Evolutionary conservation across 1,140 invertebrate genomes (phyloP).

Genomic region (Achatina immaculata): DNA sequence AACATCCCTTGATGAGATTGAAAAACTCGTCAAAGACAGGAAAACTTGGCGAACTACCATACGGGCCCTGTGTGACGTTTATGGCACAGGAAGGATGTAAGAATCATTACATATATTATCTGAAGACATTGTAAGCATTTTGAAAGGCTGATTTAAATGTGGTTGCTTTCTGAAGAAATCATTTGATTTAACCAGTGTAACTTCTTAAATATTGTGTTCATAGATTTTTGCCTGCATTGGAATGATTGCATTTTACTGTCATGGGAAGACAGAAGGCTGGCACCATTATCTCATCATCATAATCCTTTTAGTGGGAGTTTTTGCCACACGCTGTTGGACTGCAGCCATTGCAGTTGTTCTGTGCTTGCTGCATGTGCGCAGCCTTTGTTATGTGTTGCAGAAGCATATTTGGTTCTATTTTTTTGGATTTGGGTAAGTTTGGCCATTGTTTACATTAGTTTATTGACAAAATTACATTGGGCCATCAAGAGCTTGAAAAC

Average conservation of each 20-base stretch:
- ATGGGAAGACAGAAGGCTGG: constrained; percentile 71
- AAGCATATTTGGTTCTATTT: constrained; percentile 80
- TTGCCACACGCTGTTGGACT: constrained; percentile 86
- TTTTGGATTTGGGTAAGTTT: constrained; percentile 83
- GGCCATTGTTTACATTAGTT: neutral
- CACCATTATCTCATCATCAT: constrained; percentile 80
- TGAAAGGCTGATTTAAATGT: too few species aligned
- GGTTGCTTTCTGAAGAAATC: too few species aligned
- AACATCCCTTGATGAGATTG: too few species aligned
- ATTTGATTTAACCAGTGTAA: too few species aligned
- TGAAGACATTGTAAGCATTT: too few species aligned
- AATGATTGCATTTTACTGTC: constrained; percentile 71
- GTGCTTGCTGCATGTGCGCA: constrained; percentile 85
- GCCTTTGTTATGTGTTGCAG: constrained; percentile 83
- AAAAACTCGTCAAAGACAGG: too few species aligned
- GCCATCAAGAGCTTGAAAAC: too few species aligned
- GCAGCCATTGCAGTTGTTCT: constrained; percentile 84
- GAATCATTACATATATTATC: too few species aligned
- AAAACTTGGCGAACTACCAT: too few species aligned
- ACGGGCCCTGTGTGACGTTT: too few species aligned
- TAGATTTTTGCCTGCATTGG: constrained; percentile 78
- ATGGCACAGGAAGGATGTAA: too few species aligned
- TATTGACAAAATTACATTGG: too few species aligned
- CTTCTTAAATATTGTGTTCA: constrained; percentile 25
- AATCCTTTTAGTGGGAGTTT: constrained; percentile 81